These are phyloP conservation scores for Euglossa dilemma DNA, from an alignment of 1,140 invertebrate species.

Conservation along the genomic window DNA sequence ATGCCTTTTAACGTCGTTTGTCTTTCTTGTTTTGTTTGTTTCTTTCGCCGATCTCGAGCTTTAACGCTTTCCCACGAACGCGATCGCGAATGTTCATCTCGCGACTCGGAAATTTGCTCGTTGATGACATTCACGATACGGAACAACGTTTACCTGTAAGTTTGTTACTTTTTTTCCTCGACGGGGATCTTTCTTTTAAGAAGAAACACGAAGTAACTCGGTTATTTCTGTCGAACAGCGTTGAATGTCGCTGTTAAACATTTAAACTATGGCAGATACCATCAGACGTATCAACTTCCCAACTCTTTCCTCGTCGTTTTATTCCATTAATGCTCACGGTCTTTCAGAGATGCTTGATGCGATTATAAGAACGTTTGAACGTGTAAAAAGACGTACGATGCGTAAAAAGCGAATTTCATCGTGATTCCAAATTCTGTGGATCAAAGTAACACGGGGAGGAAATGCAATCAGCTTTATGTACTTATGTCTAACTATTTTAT, in stretches of 20 bases:
- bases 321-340: too few relatives aligned
- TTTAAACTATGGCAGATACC: too few relatives aligned
- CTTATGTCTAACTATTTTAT: not conserved
- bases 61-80: not conserved
- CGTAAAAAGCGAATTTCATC: not conserved
- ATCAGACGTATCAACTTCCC: too few relatives aligned
- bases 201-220: not conserved
- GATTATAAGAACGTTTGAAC: not conserved
- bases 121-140: too few relatives aligned
- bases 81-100: not conserved
- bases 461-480: not conserved
- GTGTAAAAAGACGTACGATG: too few relatives aligned
- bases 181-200: not conserved
- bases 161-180: not conserved
- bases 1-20: not conserved
- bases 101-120: not conserved
- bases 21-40: too few relatives aligned
- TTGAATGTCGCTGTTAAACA: too few relatives aligned
- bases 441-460: not conserved
- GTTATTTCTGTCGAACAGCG: not conserved
- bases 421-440: not conserved
- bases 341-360: too few relatives aligned
- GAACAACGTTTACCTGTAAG: not conserved
- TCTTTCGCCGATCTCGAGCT: not conserved
- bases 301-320: too few relatives aligned